Base-by-base conservation (phyloP, 2,888 invertebrate genomes). In the Ditula angustiorana region DNA sequence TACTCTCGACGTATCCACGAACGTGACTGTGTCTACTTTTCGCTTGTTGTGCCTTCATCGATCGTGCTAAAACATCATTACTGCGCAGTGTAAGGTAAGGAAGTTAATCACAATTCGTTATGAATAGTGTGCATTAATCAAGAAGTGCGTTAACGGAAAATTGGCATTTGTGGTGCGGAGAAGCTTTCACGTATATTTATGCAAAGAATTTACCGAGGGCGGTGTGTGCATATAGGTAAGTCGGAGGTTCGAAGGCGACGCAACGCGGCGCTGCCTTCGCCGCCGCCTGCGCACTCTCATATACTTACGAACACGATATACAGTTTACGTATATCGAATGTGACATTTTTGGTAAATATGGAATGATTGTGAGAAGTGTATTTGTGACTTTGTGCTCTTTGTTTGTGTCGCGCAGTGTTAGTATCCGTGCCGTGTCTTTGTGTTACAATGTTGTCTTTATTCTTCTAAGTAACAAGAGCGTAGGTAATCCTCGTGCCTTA, bases 41-140 rank as follows among this genome's bases (percentile, higher is more conserved):
- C 82, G 83, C 85, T 88, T 83, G 88, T 88, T 86, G 88, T 85
- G 80, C 75, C 81, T 77, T 79, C 88, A 87, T 87, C 88, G 89
- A 90, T 89, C 90, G 90, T 81, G 85, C 84, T 82, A 85, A 80
- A 81, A 88, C 88, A 90, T 90, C 92, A 80, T 83, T 86, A 88
- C 92, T 90, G 88, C 91, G 90, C 89, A 88, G 88, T 89, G 88
- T 80, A 87, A 92, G 92, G 92, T 92, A 92, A 92, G 92, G 77
- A 79, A 80, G 78, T 81, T 83, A 76, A 70, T 87, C 86, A 67
- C 74, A 83, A 80, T 79, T 86, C 83, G 75, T 85, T 83, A 79
- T 19, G 19, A 76, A 85, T 86, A 83, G 87, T 87, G 91, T 90
- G 88, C 75, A 72, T 74, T 69, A 61, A 73, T 75, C 73, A 80